Conservation (phyloP, 2,888 invertebrate species). For the Mesopsocus fuscifrons region DNA sequence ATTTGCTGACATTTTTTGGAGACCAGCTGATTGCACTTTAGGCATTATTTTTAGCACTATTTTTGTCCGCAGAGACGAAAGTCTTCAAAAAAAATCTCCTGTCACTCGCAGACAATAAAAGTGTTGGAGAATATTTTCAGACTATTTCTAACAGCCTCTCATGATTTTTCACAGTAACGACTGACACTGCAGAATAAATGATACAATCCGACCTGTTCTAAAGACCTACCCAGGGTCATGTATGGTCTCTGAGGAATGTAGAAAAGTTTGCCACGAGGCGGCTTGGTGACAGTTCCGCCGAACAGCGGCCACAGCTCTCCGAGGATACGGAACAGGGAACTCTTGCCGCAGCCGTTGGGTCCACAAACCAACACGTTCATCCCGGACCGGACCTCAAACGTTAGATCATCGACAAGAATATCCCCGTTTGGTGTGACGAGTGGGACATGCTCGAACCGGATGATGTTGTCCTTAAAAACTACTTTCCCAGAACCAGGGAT, state of each 20-base stretch:
- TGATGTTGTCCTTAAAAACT: slow-evolving; percentile 70
- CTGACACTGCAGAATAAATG: too few species aligned
- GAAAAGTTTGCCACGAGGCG: slow-evolving; percentile 87
- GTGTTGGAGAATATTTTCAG: too few species aligned
- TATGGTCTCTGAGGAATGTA: slow-evolving; percentile 95
- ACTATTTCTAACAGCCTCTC: too few species aligned
- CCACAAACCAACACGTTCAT: slow-evolving; percentile 97
- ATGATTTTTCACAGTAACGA: too few species aligned
- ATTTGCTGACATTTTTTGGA: too few species aligned
- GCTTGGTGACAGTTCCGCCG: slow-evolving; percentile 84
- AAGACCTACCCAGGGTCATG: slow-evolving; percentile 86
- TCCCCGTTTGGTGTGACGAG: slow-evolving; percentile 96
- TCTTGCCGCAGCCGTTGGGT: slow-evolving; percentile 97
- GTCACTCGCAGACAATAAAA: too few species aligned
- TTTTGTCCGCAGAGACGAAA: too few species aligned
- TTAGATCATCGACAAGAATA: slow-evolving; percentile 69
- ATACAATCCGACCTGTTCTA: too few species aligned
- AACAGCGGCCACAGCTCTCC: slow-evolving; percentile 97
- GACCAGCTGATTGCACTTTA: too few species aligned
- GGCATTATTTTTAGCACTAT: too few species aligned
- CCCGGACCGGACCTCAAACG: slow-evolving; percentile 84
- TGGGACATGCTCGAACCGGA: slow-evolving; percentile 82
- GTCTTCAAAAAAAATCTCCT: too few species aligned
- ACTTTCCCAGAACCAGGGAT: slow-evolving; percentile 61
- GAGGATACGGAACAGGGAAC: slow-evolving; percentile 85